Base-by-base conservation (phyloP, 2,888 invertebrate genomes). In the Xestia ashworthii region DNA sequence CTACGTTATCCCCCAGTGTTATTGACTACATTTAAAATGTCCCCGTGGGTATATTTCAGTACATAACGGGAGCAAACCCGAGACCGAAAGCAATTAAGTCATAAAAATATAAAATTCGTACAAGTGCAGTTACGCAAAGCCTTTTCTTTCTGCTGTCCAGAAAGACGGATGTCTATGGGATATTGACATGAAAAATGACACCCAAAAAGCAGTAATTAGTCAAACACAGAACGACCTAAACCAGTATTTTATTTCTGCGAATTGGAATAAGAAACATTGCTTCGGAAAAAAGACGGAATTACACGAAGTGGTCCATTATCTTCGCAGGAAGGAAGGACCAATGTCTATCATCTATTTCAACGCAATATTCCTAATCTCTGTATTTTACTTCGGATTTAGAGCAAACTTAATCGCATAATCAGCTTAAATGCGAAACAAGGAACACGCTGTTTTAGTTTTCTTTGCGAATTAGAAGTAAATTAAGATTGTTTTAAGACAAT, bases 281-380 rank as follows among this genome's bases (percentile, higher is more conserved):
- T 46, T 66, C 32, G 55, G 71, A 71, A 76, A 82, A 85, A 83
- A 87, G 82, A 86, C 90, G 88, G 88, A 87, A 88, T 85, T 83
- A 79, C 50, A 78, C 81, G 83, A 89, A 89, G 88, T 89, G 86
- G 82, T 77, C 83, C 86, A 90, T 91, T 91, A 90, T 89, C 82
- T 81, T 73, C 58, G 81, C 44, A 71, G 85, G 86, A 89, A 88
- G 84, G 80, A 87, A 85, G 81, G 41, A 79, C 80, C 78, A 78
- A 79, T 65, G 75, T 78, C 84, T 83, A 78, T 88, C 82, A 86
- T 88, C 81, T 78, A 80, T 87, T 85, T 81, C 71, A 75, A 68
- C 72, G 55, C 69, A 76, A 66, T 71, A 84, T 82, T 82, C 67
- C 71, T 77, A 83, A 83, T 85, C 83, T 83, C 74, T 80, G 79